Conservation (phyloP, 2,888 invertebrate genomes). For the Chalcis sispes region DNA sequence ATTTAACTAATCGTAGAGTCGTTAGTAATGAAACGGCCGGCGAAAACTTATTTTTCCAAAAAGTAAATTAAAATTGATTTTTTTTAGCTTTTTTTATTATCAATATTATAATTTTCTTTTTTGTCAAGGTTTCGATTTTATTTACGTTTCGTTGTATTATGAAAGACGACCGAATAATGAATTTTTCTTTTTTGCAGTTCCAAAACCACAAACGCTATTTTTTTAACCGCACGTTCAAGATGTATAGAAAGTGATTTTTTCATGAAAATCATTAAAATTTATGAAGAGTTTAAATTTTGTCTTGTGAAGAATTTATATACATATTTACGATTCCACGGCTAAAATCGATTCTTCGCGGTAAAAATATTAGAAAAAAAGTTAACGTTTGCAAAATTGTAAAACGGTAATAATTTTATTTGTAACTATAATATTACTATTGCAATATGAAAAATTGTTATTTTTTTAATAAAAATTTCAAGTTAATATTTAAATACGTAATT, state of each 20-base stretch:
- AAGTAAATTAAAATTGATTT: background rate
- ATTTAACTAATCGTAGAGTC: constrained; percentile 68
- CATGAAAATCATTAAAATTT: constrained; percentile 6
- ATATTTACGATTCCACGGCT: background rate
- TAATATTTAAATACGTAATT: too few species aligned
- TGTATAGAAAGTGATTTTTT: background rate
- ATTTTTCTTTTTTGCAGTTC: background rate
- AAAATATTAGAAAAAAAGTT: too few species aligned
- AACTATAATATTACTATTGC: too few species aligned
- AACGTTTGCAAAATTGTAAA: too few species aligned
- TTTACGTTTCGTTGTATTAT: background rate
- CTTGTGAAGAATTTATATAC: background rate
- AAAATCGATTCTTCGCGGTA: background rate
- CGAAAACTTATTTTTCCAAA: constrained; percentile 23
- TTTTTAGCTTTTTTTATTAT: background rate
- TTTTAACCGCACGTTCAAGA: background rate
- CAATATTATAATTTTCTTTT: too few species aligned
- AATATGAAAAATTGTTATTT: too few species aligned
- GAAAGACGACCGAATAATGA: background rate
- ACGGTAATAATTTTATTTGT: background rate
- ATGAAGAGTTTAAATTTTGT: background rate
- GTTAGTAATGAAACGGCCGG: constrained; percentile 61
- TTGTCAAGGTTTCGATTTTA: background rate
- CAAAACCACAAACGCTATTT: too few species aligned
- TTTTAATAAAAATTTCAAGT: too few species aligned